Evolutionary conservation across 2,797 vertebrate genomes (phyloP).

Genomic region (Buphagus erythrorhynchus): DNA sequence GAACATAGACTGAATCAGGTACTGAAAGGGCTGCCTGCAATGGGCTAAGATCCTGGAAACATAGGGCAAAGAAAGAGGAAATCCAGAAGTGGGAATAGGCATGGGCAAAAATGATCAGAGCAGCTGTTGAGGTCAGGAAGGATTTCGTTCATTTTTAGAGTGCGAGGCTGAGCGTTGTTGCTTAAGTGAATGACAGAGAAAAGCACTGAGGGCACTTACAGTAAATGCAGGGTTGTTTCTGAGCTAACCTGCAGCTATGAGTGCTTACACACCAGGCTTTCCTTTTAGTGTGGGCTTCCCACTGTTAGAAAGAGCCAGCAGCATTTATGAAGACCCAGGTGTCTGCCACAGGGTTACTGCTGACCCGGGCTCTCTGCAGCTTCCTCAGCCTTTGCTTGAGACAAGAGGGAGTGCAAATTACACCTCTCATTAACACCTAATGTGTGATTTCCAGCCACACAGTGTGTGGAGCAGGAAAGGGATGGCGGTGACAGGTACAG

Average conservation of each 20-base stretch:
- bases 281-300: background rate
- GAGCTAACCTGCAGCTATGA: background rate
- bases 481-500: rapidly evolving
- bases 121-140: background rate
- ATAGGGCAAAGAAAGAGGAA: background rate
- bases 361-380: background rate
- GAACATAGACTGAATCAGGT: background rate
- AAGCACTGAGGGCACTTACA: background rate
- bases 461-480: background rate
- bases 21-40: background rate
- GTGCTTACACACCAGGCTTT: background rate
- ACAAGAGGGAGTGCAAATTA: background rate
- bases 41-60: background rate
- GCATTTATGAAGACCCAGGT: background rate
- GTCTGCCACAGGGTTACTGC: background rate
- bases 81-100: background rate
- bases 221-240: background rate
- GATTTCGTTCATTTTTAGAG: background rate
- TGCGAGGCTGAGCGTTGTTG: background rate
- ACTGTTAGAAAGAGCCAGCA: background rate
- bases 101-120: background rate
- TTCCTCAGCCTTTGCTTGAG: background rate
- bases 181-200: background rate
- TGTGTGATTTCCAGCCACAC: background rate
- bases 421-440: background rate